phyloP scores from a whole-genome alignment of 2,888 invertebrate genomes.

The Caenorhabditis zanzibari region DNA sequence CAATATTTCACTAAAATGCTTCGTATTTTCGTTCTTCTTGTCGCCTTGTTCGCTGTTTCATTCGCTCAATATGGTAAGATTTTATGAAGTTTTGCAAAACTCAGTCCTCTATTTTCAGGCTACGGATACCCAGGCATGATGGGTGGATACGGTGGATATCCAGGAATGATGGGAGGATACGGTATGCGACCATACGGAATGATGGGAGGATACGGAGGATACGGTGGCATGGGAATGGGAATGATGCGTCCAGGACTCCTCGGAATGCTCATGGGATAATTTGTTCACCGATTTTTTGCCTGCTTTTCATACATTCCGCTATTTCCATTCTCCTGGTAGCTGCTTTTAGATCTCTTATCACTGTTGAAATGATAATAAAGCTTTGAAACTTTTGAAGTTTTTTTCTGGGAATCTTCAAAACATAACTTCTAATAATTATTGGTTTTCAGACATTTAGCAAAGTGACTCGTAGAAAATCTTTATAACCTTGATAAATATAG shows the following conservation, averaged over 20 bases:
- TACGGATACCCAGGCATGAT: conserved; percentile 42
- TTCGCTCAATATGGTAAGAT: conserved; percentile 19
- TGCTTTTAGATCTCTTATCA: not conserved
- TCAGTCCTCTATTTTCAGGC: not conserved
- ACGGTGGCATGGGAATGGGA: conserved; percentile 30
- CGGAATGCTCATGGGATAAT: conserved; percentile 42
- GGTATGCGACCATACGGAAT: conserved; percentile 21
- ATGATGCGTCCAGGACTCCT: conserved; percentile 44
- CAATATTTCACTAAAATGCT: conserved; percentile 1
- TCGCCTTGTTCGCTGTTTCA: conserved; percentile 10
- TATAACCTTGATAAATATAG: too few relatives aligned
- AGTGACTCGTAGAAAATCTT: too few relatives aligned
- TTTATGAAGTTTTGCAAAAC: too few relatives aligned
- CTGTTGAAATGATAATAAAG: not conserved
- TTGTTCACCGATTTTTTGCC: not conserved
- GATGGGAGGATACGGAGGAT: conserved; percentile 27
- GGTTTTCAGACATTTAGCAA: too few relatives aligned
- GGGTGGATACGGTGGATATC: conserved; percentile 27
- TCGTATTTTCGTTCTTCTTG: conserved; percentile 30
- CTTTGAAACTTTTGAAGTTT: too few relatives aligned
- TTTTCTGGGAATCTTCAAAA: too few relatives aligned
- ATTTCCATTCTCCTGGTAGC: not conserved
- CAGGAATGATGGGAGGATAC: conserved; percentile 36
- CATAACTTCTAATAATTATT: too few relatives aligned
- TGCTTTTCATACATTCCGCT: not conserved